Evolutionary conservation across 2,113 vertebrate species (phyloP).

Genomic region (Uropsilus gracilis): DNA sequence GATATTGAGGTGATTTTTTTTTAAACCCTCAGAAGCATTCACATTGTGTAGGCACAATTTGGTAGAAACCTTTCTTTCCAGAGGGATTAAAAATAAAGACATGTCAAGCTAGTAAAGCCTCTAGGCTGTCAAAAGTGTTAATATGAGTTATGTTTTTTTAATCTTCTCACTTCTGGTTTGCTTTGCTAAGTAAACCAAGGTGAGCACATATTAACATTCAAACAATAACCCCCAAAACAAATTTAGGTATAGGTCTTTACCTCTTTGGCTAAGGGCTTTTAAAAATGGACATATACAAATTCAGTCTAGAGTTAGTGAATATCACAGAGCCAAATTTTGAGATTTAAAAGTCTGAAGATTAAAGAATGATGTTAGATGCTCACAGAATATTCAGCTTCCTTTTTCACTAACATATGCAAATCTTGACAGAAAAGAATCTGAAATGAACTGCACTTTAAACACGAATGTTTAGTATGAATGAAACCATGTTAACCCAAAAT

Average conservation of each 20-base stretch:
- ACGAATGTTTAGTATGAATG: background rate
- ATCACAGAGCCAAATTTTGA: background rate
- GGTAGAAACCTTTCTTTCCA: constrained; percentile 13
- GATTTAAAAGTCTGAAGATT: constrained; percentile 12
- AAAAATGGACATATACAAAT: background rate
- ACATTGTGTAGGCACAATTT: background rate
- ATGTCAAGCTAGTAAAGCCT: background rate
- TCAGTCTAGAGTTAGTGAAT: background rate
- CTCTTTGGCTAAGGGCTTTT: background rate
- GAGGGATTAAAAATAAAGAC: constrained; percentile 42
- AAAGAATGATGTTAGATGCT: constrained; percentile 19
- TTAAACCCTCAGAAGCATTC: background rate
- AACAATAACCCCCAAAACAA: constrained; percentile 12
- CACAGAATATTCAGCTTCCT: background rate
- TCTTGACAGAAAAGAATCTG: background rate
- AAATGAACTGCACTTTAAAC: background rate
- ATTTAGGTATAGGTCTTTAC: background rate
- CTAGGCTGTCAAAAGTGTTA: constrained; percentile 45
- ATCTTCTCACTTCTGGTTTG: constrained; percentile 29
- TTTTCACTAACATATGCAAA: background rate
- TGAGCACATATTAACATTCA: background rate
- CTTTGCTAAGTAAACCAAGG: constrained; percentile 32
- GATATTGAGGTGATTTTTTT: background rate
- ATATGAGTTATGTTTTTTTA: constrained; percentile 3
- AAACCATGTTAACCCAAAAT: background rate